Evolutionary conservation across 2,113 vertebrate genomes (phyloP).

Genomic region (Bufo gargarizans): DNA sequence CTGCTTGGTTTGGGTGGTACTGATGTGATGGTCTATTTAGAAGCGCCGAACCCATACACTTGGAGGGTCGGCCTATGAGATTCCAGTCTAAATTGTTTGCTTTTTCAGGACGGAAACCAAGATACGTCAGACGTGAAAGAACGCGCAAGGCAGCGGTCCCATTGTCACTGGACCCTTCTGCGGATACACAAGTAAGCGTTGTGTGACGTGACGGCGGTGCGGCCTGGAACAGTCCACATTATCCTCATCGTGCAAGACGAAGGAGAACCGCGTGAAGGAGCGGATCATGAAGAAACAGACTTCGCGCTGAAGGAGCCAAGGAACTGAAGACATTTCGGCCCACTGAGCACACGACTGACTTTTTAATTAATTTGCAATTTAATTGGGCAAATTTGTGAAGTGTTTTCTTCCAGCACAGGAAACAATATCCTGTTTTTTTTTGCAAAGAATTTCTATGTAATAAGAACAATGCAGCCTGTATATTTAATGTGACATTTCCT

Average conservation of each 20-base stretch:
- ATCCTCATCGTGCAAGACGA: not conserved
- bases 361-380: not conserved
- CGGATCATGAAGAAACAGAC: not conserved
- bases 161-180: slow-evolving; percentile 60
- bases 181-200: slow-evolving; percentile 72
- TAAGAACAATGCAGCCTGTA: not conserved
- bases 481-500: slow-evolving; percentile 14
- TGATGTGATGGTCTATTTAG: no score
- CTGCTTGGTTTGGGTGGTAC: no score
- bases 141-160: slow-evolving; percentile 61
- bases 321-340: not conserved
- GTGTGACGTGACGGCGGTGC: slow-evolving; percentile 61
- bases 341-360: not conserved
- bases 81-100: not conserved
- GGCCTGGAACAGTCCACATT: not conserved
- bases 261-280: not conserved
- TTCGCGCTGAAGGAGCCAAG: not conserved
- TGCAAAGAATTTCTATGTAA: slow-evolving; percentile 20
- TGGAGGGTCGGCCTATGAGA: no score
- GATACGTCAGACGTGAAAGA: slow-evolving; percentile 73
- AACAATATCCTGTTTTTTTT: not conserved
- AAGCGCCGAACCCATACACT: no score
- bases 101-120: slow-evolving; percentile 74
- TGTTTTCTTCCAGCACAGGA: not conserved
- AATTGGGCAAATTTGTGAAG: not conserved